These are phyloP conservation scores for Hemitrygon akajei DNA, from an alignment of 2,797 vertebrate genomes.

Conservation along the genomic window DNA sequence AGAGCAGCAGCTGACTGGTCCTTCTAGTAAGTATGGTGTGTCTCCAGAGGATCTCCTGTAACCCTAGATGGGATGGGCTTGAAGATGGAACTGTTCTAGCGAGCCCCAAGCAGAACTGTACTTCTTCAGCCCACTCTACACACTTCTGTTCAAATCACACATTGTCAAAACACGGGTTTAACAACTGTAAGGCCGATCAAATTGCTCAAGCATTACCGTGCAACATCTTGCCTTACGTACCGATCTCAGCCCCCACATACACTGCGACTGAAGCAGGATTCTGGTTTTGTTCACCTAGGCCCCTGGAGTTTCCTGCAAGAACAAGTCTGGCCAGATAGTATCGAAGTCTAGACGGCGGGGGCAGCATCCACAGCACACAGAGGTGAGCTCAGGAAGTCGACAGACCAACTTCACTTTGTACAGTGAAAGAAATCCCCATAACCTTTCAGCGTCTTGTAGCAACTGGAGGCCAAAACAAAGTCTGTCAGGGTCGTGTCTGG, in stretches of 20 bases:
- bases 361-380: conserved; percentile 54
- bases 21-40: neutral
- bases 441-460: too few species aligned
- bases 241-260: neutral
- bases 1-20: neutral
- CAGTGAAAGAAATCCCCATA: too few species aligned
- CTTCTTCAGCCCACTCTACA: neutral
- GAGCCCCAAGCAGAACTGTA: neutral
- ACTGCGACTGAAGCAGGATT: neutral
- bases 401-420: neutral
- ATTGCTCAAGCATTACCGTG: neutral
- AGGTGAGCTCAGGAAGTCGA: conserved; percentile 52
- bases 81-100: neutral
- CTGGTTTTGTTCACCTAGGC: conserved; percentile 57
- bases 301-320: conserved; percentile 68
- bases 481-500: too few species aligned
- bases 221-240: neutral
- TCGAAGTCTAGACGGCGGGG: conserved; percentile 61
- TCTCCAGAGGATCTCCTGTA: neutral
- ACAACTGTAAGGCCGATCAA: neutral
- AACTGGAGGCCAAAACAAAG: too few species aligned
- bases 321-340: conserved; percentile 56
- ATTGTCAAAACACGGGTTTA: neutral
- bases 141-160: neutral
- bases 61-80: neutral